Evolutionary conservation across 2,797 vertebrate species (phyloP).

Genomic region (Ispidina lecontei): DNA sequence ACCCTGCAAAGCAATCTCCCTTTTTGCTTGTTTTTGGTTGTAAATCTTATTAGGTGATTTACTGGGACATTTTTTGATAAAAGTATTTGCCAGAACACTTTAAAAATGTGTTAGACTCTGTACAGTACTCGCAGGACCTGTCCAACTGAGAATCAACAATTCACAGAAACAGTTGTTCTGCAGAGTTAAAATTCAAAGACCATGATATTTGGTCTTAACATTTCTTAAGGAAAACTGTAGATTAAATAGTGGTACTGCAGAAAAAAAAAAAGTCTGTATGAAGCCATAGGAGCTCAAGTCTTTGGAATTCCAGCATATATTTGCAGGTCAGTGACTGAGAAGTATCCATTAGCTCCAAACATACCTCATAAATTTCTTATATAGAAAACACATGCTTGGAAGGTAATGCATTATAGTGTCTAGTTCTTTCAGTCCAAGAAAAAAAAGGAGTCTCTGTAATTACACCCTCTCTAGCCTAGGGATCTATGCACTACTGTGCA

Average conservation of each 20-base stretch:
- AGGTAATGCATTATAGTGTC: background rate
- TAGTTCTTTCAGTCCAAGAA: background rate
- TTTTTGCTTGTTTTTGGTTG: background rate
- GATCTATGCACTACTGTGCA: background rate
- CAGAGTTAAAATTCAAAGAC: background rate
- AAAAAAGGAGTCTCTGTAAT: background rate
- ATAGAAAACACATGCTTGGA: background rate
- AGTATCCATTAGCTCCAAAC: background rate
- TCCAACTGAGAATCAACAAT: background rate
- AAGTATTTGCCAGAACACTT: slow-evolving; percentile 21
- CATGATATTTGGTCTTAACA: background rate
- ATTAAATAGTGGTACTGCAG: background rate
- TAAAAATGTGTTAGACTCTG: slow-evolving; percentile 28
- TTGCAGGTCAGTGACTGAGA: background rate
- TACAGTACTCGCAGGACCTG: slow-evolving; percentile 5
- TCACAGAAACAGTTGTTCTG: background rate
- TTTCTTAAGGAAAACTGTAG: slow-evolving; percentile 12
- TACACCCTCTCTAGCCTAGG: background rate
- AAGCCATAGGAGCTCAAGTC: background rate
- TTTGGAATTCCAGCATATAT: background rate
- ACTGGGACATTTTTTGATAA: background rate
- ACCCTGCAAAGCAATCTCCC: background rate
- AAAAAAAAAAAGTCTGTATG: background rate
- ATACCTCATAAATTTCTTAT: background rate
- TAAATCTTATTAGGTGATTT: slow-evolving; percentile 3